Evolutionary conservation across 2,888 invertebrate species (phyloP).

Genomic region (Polia nebulosa): DNA sequence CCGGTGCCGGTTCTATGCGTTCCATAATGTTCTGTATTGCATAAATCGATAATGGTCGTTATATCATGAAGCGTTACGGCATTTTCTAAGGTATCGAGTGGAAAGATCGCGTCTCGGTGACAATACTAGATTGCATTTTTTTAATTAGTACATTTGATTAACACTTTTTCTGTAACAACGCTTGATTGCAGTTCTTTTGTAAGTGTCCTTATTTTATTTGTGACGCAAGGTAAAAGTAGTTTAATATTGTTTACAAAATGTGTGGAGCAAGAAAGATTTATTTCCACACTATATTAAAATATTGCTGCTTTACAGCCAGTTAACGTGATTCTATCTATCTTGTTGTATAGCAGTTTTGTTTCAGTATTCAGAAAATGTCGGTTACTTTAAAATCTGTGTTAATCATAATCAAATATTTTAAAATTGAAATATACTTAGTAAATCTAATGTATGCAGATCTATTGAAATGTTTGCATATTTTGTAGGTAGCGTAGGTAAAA

Average conservation of each 20-base stretch:
- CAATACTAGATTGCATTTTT: slow-evolving; percentile 34
- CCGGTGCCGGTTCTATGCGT: slow-evolving; percentile 52
- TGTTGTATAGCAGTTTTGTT: slow-evolving; percentile 10
- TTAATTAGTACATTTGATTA: slow-evolving; percentile 30
- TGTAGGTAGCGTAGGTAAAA: slow-evolving; percentile 5
- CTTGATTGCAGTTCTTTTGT: slow-evolving; percentile 39
- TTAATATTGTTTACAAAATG: slow-evolving; percentile 57
- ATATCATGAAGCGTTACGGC: slow-evolving; percentile 69
- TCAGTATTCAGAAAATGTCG: slow-evolving; percentile 9
- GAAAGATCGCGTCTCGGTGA: slow-evolving; percentile 37
- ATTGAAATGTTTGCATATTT: not conserved
- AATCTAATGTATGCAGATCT: not conserved
- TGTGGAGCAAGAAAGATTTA: slow-evolving; percentile 45
- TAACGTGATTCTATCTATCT: slow-evolving; percentile 17
- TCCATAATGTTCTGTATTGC: slow-evolving; percentile 72
- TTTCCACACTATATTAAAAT: slow-evolving; percentile 47
- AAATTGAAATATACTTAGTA: slow-evolving; percentile 1
- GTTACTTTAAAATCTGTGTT: slow-evolving; percentile 19
- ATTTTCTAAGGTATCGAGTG: slow-evolving; percentile 53
- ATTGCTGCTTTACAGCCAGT: slow-evolving; percentile 23
- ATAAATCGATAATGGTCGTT: slow-evolving; percentile 71
- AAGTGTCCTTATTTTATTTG: slow-evolving; percentile 51
- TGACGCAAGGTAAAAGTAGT: slow-evolving; percentile 51
- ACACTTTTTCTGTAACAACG: slow-evolving; percentile 22
- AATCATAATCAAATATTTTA: slow-evolving; percentile 2